phyloP scores from a whole-genome alignment of 2,797 vertebrate genomes.

The Pygocentrus nattereri region DNA sequence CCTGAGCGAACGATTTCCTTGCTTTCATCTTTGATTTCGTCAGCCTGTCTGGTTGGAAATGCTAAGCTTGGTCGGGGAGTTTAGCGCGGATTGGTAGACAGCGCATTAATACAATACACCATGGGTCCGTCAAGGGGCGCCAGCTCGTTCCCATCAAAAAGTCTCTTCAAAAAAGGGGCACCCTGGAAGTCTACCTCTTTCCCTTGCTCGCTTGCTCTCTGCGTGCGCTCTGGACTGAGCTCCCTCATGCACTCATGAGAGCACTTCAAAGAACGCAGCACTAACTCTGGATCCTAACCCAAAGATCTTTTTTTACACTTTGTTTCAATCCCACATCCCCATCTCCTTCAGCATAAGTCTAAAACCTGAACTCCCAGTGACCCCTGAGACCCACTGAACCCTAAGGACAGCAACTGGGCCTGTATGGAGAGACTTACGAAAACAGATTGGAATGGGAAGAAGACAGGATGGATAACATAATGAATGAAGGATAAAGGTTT shows the following conservation, averaged over 20 bases:
- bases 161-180: not conserved
- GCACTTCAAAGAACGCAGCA: slow-evolving; percentile 48
- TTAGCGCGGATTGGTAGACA: slow-evolving; percentile 9
- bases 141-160: slow-evolving; percentile 17
- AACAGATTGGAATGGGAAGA: not conserved
- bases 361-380: slow-evolving; percentile 23
- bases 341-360: slow-evolving; percentile 7
- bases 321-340: slow-evolving; percentile 27
- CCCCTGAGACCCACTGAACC: slow-evolving; percentile 14
- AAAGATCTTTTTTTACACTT: slow-evolving; percentile 57
- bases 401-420: not conserved
- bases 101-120: slow-evolving; percentile 33
- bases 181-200: slow-evolving; percentile 20
- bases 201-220: slow-evolving; percentile 11
- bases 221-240: slow-evolving; percentile 19
- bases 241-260: slow-evolving; percentile 41
- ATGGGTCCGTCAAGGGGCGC: slow-evolving; percentile 28
- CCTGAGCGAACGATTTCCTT: slow-evolving; percentile 1
- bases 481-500: not conserved
- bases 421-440: not conserved
- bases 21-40: slow-evolving; percentile 21
- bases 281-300: slow-evolving; percentile 43
- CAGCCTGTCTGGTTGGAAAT: slow-evolving; percentile 28
- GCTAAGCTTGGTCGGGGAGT: not conserved
- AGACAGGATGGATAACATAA: not conserved